Conservation (phyloP, 2,113 vertebrate species). For the Cynoglossus semilaevis region DNA sequence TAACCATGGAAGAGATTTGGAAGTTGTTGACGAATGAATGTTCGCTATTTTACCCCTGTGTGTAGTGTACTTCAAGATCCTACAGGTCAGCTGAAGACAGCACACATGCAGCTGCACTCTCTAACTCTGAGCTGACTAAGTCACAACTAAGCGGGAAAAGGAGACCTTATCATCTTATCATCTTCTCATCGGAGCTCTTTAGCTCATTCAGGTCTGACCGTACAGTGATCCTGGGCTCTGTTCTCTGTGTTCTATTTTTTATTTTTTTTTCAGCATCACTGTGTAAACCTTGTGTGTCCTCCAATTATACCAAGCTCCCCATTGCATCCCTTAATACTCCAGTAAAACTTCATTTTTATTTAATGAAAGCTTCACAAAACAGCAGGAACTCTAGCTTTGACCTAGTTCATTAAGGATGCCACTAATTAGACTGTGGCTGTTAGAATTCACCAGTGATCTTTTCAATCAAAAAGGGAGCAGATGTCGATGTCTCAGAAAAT, state of each 20-base stretch:
- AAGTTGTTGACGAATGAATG: conserved; percentile 34
- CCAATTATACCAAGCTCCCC: too few relatives aligned
- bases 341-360: too few relatives aligned
- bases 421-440: neutral
- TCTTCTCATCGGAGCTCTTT: neutral
- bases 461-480: neutral
- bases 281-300: too few relatives aligned
- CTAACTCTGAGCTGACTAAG: conserved; percentile 46
- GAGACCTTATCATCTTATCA: neutral
- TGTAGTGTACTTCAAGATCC: conserved; percentile 30
- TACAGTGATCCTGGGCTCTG: too few relatives aligned
- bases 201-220: neutral
- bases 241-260: too few relatives aligned
- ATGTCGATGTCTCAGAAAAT: conserved; percentile 3
- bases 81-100: conserved; percentile 54
- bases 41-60: conserved; percentile 11
- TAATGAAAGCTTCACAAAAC: conserved; percentile 1
- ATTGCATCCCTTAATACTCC: too few relatives aligned
- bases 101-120: conserved; percentile 16
- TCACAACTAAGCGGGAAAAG: conserved; percentile 10
- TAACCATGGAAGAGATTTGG: neutral
- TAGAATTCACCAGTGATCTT: neutral
- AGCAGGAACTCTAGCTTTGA: neutral
- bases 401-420: neutral
- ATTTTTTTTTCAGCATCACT: too few relatives aligned